Evolutionary conservation across 2,113 vertebrate genomes (phyloP).

Genomic region (Illadopsis cleaveri): DNA sequence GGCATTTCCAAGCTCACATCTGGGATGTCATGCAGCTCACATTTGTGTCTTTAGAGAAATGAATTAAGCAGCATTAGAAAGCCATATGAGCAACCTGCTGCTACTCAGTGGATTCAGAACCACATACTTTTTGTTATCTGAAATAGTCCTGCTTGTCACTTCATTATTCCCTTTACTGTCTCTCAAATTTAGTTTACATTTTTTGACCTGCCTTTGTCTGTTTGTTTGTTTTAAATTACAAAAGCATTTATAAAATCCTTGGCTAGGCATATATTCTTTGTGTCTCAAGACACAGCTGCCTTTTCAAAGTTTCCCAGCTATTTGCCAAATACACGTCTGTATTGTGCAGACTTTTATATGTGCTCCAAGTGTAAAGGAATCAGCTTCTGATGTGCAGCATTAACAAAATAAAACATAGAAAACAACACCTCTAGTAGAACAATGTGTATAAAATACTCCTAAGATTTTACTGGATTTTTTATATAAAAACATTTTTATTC

Average conservation of each 20-base stretch:
- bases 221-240: not conserved
- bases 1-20: not conserved
- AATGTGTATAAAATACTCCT: not conserved
- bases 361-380: not conserved
- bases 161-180: not conserved
- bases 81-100: not conserved
- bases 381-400: not conserved
- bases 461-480: not conserved
- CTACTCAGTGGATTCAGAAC: not conserved
- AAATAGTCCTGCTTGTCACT: not conserved
- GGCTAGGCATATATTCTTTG: not conserved
- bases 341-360: not conserved
- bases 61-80: conserved; percentile 7
- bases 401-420: not conserved
- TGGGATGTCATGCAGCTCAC: not conserved
- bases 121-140: not conserved
- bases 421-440: not conserved
- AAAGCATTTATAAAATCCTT: not conserved
- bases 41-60: not conserved
- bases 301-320: not conserved
- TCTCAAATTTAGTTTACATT: not conserved
- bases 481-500: too few relatives aligned
- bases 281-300: not conserved
- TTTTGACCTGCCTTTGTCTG: not conserved
- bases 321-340: not conserved